These are phyloP conservation scores for Furcifer pardalis DNA, from an alignment of 2,797 vertebrate genomes.

Conservation along the genomic window DNA sequence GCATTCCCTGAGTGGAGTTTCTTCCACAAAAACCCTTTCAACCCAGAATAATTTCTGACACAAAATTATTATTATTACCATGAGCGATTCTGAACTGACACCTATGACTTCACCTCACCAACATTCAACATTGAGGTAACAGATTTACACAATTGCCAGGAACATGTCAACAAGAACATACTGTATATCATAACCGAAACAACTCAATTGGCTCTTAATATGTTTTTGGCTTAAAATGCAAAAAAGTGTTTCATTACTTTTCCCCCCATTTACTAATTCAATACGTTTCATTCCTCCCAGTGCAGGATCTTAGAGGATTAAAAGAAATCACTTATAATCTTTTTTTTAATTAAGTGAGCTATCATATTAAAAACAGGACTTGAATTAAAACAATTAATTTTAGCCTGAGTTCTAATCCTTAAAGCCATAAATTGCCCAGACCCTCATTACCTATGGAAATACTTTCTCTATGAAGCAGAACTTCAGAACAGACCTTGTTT, in stretches of 20 bases:
- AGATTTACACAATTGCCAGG: not conserved
- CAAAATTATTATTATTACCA: not conserved
- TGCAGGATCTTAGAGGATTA: too few species aligned
- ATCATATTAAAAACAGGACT: too few species aligned
- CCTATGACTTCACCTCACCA: too few species aligned
- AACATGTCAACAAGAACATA: not conserved
- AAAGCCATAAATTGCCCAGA: not conserved
- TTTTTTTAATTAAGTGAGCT: too few species aligned
- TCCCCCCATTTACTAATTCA: too few species aligned
- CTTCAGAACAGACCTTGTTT: not conserved
- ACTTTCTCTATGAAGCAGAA: not conserved
- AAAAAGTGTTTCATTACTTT: not conserved
- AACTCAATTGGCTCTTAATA: not conserved
- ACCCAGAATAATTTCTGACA: too few species aligned
- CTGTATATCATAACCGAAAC: not conserved
- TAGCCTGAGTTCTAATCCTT: not conserved
- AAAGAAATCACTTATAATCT: too few species aligned
- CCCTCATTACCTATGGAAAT: not conserved
- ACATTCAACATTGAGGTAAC: not conserved
- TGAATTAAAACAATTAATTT: too few species aligned
- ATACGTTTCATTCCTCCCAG: too few species aligned
- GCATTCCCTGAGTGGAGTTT: too few species aligned
- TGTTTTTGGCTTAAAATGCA: not conserved
- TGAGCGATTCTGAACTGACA: too few species aligned
- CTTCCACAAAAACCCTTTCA: too few species aligned